A percentile compares a stretch with the other conserved stretches of the same genome.
Evolutionary conservation across 1,140 invertebrate species (phyloP).

Genomic region (Drosophila pseudoananassae): DNA sequence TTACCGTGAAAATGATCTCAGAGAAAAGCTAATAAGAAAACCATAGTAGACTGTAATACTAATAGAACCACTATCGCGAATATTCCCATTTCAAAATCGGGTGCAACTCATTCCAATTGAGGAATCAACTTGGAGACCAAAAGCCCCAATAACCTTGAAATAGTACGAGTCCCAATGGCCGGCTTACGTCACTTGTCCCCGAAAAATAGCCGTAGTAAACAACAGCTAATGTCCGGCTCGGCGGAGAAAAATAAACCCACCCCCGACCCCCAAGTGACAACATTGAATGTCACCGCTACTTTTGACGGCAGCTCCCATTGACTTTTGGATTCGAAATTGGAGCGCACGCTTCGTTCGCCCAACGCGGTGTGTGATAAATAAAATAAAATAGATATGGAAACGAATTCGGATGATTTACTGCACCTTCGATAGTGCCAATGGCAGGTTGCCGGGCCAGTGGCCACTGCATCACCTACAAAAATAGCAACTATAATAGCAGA

Average conservation of each 20-base stretch:
- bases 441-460: constrained; percentile 25
- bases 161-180: constrained; percentile 23
- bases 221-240: constrained; percentile 32
- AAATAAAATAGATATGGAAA: constrained; percentile 57
- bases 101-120: constrained; percentile 32
- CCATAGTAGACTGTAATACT: neutral
- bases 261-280: constrained; percentile 44
- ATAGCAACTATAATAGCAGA: constrained; percentile 53
- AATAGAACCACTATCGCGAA: constrained; percentile 1
- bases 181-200: constrained; percentile 59
- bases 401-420: constrained; percentile 58
- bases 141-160: constrained; percentile 56
- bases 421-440: constrained; percentile 53
- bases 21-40: neutral
- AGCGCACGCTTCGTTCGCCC: constrained; percentile 56
- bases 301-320: constrained; percentile 49
- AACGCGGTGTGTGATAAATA: constrained; percentile 50
- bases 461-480: constrained; percentile 62
- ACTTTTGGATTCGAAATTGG: constrained; percentile 54
- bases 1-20: constrained; percentile 16
- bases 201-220: constrained; percentile 18
- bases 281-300: constrained; percentile 61
- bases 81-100: constrained; percentile 16
- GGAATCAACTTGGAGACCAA: constrained; percentile 12
- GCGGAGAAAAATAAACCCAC: constrained; percentile 11